Evolutionary conservation across 2,888 invertebrate genomes (phyloP), one percentile per base, ranked within the genome.

Genomic region (Eucriotettix oculatus): DNA sequence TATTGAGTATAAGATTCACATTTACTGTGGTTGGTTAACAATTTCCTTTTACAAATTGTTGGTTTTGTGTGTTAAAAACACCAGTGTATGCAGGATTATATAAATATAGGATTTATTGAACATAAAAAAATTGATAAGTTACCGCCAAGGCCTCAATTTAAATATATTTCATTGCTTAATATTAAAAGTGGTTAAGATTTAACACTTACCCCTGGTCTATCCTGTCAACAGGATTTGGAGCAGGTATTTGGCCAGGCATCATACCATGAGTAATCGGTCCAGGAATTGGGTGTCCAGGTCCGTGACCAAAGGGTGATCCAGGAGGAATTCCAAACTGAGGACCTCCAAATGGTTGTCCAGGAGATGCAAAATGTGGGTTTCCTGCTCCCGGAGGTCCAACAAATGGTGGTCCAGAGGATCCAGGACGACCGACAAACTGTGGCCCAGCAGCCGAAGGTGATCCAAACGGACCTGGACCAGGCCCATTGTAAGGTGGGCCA

Each of bases 161-260:
- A 29, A 29, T 29, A 7, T 29, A 7, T 29, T 29, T 29, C 29
- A 29, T 29, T 29, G 29, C 7, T 29, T 5, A 29, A 2, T 5
- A 29, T 29, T 5, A 29, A 29, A 29, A 29, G 2, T 29, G 9
- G 48, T n/a, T 1, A 12, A 54, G 17, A 60, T 16, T 29, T 53
- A 52, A 58, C 68, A 79, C 83, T 82, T 69, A 84, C 80, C 85
- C 85, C 75, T 84, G 86, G 72, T 86, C 89, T 73, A 79, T 84
- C 76, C 88, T 80, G 74, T 88, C 88, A 69, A 90, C 87, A 69
- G 89, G 87, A 68, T 87, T 88, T 64, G 88, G 86, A 64, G 84
- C 84, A 58, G 71, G 69, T 79, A 85, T 81, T 71, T 79, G 81
- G 62, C 78, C 77, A 42, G 78, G 79, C 75, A 78, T 78, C 71